Evolutionary conservation across 2,113 vertebrate genomes (phyloP).

Genomic region (Pycnonotus jocosus): DNA sequence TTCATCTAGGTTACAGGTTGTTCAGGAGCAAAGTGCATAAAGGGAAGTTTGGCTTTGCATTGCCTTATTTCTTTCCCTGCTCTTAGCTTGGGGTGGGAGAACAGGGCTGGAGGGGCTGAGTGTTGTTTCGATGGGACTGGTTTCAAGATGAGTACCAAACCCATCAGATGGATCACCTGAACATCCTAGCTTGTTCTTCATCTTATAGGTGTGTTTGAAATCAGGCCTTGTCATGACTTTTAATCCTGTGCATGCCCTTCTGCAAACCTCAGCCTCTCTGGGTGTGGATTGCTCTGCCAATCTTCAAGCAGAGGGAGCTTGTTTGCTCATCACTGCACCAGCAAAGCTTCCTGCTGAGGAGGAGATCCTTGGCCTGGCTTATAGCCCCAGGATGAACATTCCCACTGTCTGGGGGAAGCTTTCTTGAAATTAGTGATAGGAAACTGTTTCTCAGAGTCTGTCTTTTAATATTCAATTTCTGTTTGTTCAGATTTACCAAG

Average conservation of each 20-base stretch:
- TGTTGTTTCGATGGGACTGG: not conserved
- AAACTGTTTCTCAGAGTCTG: not conserved
- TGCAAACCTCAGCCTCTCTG: not conserved
- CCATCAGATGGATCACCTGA: not conserved
- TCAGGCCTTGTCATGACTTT: not conserved
- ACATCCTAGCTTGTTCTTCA: not conserved
- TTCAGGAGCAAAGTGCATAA: not conserved
- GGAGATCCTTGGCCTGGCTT: not conserved
- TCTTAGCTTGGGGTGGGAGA: not conserved
- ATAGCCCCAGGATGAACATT: not conserved
- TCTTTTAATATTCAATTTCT: constrained; percentile 44
- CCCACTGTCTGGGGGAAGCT: not conserved
- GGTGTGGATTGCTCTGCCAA: not conserved
- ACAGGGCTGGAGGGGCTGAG: accelerated
- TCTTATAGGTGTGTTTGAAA: not conserved
- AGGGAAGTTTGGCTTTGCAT: not conserved
- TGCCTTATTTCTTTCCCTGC: not conserved
- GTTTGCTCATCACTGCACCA: not conserved
- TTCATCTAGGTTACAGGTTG: not conserved
- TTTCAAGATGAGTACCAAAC: not conserved
- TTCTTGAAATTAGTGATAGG: not conserved
- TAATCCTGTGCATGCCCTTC: not conserved
- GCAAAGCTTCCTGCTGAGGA: not conserved
- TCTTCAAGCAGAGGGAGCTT: not conserved
- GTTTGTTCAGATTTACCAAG: constrained; percentile 79